Conservation (phyloP, 2,888 invertebrate genomes). For the Rotaria magnacalcarata region DNA sequence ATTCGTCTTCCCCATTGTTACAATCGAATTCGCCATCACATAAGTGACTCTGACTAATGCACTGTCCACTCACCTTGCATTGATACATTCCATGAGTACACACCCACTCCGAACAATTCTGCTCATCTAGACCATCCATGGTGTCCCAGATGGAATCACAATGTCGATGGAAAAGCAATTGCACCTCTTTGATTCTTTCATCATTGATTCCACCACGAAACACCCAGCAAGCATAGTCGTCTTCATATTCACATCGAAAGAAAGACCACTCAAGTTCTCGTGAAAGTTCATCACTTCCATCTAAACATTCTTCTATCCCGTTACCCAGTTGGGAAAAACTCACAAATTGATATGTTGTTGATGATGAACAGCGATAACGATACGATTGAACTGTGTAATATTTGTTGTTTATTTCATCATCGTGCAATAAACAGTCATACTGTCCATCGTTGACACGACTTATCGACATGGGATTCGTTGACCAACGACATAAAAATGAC, state of each 20-base stretch:
- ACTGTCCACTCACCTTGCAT: neutral
- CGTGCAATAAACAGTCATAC: neutral
- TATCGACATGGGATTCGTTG: neutral
- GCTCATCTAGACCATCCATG: neutral
- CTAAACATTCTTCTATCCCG: neutral
- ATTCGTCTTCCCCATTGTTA: neutral
- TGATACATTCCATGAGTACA: neutral
- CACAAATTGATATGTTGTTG: neutral
- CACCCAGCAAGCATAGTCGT: neutral
- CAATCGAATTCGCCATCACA: neutral
- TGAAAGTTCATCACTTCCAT: neutral
- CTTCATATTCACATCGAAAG: neutral
- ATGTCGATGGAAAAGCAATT: neutral
- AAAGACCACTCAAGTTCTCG: neutral
- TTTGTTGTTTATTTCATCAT: neutral
- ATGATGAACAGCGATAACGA: neutral
- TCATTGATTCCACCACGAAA: neutral
- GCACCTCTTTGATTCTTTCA: neutral
- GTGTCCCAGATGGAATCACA: neutral
- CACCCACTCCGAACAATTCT: neutral
- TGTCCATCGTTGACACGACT: neutral
- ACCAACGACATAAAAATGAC: neutral
- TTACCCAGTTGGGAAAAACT: neutral
- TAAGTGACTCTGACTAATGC: neutral
- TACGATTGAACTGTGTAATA: neutral